Evolutionary conservation across 1,140 invertebrate species (phyloP).

Genomic region (Marisa cornuarietis): DNA sequence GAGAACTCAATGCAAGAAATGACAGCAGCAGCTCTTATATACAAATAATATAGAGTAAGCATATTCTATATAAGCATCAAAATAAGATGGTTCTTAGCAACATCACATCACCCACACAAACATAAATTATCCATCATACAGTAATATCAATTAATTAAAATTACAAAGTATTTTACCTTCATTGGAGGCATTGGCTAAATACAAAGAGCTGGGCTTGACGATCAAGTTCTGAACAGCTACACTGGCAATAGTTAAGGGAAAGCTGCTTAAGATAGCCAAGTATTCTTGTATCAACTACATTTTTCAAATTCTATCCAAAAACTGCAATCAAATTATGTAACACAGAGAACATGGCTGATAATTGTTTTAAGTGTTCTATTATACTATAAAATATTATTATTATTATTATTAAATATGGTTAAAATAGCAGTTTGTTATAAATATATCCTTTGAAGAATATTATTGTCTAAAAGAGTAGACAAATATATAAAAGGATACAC

Average conservation of each 20-base stretch:
- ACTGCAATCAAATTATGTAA: background rate
- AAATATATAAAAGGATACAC: constrained; percentile 2
- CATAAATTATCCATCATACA: too few relatives aligned
- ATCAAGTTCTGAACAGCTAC: background rate
- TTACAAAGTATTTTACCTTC: background rate
- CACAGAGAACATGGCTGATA: background rate
- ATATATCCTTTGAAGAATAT: too few relatives aligned
- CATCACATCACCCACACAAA: too few relatives aligned
- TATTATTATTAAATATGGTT: too few relatives aligned
- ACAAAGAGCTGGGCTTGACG: background rate
- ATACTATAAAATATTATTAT: background rate
- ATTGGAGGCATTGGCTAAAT: background rate
- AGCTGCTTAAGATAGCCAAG: background rate
- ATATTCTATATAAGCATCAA: too few relatives aligned
- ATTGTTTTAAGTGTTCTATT: background rate
- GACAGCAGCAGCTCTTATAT: too few relatives aligned
- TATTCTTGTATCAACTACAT: background rate
- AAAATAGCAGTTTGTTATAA: too few relatives aligned
- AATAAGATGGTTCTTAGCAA: too few relatives aligned
- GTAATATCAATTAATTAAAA: too few relatives aligned
- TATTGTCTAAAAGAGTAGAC: too few relatives aligned
- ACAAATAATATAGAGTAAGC: too few relatives aligned
- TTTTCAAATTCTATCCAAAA: background rate
- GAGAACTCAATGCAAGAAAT: background rate
- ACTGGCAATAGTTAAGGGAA: background rate